Conservation (phyloP, 2,888 invertebrate species). For the Trimorus sp. region DNA sequence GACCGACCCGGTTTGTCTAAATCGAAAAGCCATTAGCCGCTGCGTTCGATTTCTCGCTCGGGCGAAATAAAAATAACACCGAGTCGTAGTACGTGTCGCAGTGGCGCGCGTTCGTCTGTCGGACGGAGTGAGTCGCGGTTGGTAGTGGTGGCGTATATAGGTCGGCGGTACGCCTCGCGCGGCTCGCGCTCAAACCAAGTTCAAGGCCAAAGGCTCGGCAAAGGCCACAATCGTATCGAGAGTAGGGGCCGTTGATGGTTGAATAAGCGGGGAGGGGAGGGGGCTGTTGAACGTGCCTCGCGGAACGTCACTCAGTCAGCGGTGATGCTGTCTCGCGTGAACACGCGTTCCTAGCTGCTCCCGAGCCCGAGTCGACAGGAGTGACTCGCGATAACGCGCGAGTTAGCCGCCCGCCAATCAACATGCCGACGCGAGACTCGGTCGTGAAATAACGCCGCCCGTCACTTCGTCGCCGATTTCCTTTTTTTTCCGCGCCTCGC, state of each 20-base stretch:
- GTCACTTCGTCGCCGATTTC: neutral
- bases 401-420: slow-evolving; percentile 64
- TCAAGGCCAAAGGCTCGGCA: slow-evolving; percentile 82
- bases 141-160: slow-evolving; percentile 74
- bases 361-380: slow-evolving; percentile 67
- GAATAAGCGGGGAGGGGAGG: slow-evolving; percentile 82
- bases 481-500: slow-evolving; percentile 15
- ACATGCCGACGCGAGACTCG: neutral
- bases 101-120: slow-evolving; percentile 49
- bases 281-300: slow-evolving; percentile 85
- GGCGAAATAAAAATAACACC: no score
- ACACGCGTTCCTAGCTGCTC: slow-evolving; percentile 77
- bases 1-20: no score
- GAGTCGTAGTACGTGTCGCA: neutral
- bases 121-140: neutral
- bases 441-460: neutral
- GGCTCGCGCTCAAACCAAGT: slow-evolving; percentile 82
- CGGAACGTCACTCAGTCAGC: slow-evolving; percentile 82
- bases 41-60: no score
- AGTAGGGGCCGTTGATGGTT: slow-evolving; percentile 74
- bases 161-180: slow-evolving; percentile 80
- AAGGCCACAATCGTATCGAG: slow-evolving; percentile 79
- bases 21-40: no score
- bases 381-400: slow-evolving; percentile 68
- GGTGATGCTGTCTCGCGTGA: slow-evolving; percentile 81